Conservation (phyloP, 2,888 invertebrate genomes). For the Drosophila tanythrix region DNA sequence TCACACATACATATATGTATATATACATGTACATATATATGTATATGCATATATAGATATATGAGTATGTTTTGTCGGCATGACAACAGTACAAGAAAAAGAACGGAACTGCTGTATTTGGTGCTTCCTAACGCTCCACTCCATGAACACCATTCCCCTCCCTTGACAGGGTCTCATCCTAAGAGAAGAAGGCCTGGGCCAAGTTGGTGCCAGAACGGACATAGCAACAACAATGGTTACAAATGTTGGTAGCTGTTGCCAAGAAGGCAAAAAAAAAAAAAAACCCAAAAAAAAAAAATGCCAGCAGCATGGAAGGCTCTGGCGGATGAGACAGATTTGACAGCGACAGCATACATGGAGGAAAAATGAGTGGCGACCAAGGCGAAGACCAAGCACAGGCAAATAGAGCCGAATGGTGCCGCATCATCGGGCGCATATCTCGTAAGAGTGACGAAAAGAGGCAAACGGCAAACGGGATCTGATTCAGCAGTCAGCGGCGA, state of each 20-base stretch:
- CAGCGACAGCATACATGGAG: constrained; percentile 79
- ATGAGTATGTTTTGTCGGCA: constrained; percentile 58
- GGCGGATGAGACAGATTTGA: constrained; percentile 74
- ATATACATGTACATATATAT: constrained; percentile 24
- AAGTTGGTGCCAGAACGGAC: constrained; percentile 78
- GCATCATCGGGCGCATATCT: constrained; percentile 70
- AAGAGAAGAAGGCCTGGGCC: constrained; percentile 51
- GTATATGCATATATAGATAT: constrained; percentile 19
- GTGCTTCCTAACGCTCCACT: constrained; percentile 49
- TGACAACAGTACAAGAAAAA: constrained; percentile 73
- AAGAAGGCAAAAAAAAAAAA: constrained; percentile 43
- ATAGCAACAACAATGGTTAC: constrained; percentile 67
- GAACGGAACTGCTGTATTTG: constrained; percentile 70
- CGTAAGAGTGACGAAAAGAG: constrained; percentile 71
- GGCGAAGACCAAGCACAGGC: constrained; percentile 23
- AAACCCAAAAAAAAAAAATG: constrained; percentile 36
- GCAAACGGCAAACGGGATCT: constrained; percentile 29
- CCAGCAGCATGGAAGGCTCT: constrained; percentile 59
- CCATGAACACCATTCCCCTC: not conserved
- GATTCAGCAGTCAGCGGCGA: constrained; percentile 45
- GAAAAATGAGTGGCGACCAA: constrained; percentile 74
- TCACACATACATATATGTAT: constrained; percentile 34
- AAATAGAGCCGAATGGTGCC: constrained; percentile 33
- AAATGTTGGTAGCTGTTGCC: constrained; percentile 51
- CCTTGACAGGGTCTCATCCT: constrained; percentile 5